These are phyloP conservation scores for Formica aserva DNA, from an alignment of 2,888 invertebrate species.

Conservation along the genomic window DNA sequence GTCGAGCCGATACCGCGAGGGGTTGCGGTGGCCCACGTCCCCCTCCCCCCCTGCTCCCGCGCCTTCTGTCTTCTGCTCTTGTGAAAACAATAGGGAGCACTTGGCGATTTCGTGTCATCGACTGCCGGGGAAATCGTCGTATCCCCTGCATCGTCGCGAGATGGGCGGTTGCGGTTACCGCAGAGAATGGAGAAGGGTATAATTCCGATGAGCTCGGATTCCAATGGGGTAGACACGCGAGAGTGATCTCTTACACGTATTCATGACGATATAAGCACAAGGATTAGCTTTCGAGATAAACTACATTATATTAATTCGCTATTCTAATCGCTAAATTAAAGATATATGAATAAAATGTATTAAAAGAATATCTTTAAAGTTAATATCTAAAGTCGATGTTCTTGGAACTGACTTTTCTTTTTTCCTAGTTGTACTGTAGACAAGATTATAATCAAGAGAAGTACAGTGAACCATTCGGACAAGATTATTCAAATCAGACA, in stretches of 20 bases:
- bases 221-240: background rate
- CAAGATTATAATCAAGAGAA: background rate
- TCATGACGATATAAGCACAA: background rate
- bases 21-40: constrained; percentile 29
- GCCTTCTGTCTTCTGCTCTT: constrained; percentile 62
- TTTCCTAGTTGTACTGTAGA: background rate
- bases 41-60: background rate
- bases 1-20: constrained; percentile 63
- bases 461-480: background rate
- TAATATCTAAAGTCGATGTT: background rate
- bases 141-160: constrained; percentile 35
- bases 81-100: constrained; percentile 81
- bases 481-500: background rate
- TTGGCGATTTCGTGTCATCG: constrained; percentile 81
- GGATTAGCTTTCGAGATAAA: background rate
- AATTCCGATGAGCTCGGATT: constrained; percentile 28
- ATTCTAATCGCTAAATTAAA: background rate
- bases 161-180: constrained; percentile 59
- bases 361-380: background rate
- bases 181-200: constrained; percentile 2
- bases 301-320: background rate
- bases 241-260: background rate
- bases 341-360: background rate
- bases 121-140: constrained; percentile 60
- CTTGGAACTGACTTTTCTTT: background rate